Conservation (phyloP, 2,797 vertebrate genomes). For the Sitta carolinensis region DNA sequence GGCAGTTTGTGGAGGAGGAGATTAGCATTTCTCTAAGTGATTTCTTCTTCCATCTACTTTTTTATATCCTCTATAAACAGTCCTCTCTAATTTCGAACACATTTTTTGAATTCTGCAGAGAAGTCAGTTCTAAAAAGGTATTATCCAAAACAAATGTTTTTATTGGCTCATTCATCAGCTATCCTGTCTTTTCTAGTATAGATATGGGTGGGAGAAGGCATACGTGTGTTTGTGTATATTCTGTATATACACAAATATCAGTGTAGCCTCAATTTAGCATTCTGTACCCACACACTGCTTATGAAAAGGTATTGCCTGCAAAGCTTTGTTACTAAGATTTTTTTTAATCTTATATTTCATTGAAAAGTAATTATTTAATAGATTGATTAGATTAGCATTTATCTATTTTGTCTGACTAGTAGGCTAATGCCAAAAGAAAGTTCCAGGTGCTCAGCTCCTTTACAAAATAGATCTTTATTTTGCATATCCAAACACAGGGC, state of each 20-base stretch:
- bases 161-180: constrained; percentile 48
- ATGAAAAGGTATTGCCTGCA: background rate
- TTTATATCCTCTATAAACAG: constrained; percentile 58
- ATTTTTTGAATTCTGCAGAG: constrained; percentile 58
- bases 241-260: background rate
- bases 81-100: constrained; percentile 65
- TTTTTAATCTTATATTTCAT: background rate
- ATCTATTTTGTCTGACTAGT: constrained; percentile 6
- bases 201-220: background rate
- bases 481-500: constrained; percentile 19
- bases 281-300: background rate
- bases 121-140: constrained; percentile 63
- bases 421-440: constrained; percentile 8
- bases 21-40: constrained; percentile 60
- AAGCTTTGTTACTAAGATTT: background rate
- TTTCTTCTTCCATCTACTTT: constrained; percentile 62
- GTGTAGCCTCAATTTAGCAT: background rate
- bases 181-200: constrained; percentile 26
- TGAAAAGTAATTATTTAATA: constrained; percentile 28
- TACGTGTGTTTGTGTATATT: background rate
- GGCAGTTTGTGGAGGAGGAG: constrained; percentile 51
- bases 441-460: constrained; percentile 11
- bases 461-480: constrained; percentile 35
- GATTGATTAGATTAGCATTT: constrained; percentile 22
- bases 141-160: constrained; percentile 64